Evolutionary conservation across 2,888 invertebrate genomes (phyloP), one percentile per base, ranked within the genome.

Genomic region (Zaprionus lineosus): DNA sequence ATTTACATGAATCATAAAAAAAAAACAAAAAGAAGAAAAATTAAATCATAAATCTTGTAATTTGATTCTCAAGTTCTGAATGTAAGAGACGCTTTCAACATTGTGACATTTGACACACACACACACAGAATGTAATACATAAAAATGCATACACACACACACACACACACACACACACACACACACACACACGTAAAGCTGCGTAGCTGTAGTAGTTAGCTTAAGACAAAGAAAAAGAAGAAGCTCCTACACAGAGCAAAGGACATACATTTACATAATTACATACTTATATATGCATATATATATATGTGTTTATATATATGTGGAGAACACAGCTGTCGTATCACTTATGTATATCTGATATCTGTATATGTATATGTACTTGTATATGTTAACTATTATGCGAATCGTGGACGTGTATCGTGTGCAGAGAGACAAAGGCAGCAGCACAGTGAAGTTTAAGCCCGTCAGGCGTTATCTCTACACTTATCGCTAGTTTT

Each of bases 401-500:
- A 52, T 44, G 34, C 39, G 21, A 37, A 16, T 46, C 24, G 48
- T 58, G 63, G 37, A 40, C 60, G 57, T 60, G 47, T 59, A 48
- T 43, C 43, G 31, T 52, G 56, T 21, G 37, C 16, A 28, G 16
- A 41, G 24, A 40, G n/a, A n/a, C n/a, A n/a, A 47, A 14, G 51
- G 43, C 14, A 51, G 47, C 48, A 44, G 67, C 58, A 74, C 65
- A 83, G 62, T 75, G 51, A 69, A 76, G 74, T 62, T 62, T 72
- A 65, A 43, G 79, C 53, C 55, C 34, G 61, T 55, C 50, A 55
- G 44, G 74, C 78, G 74, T 56, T 61, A 56, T 78, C 53, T 74
- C 66, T 52, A 82, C 41, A 63, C 46, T 11, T 50, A 47, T 58
- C 37, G 67, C 60, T 83, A 79, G 76, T 73, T 84, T 84, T 76